phyloP scores from a whole-genome alignment of 2,113 vertebrate species.

The Centropristis striata region DNA sequence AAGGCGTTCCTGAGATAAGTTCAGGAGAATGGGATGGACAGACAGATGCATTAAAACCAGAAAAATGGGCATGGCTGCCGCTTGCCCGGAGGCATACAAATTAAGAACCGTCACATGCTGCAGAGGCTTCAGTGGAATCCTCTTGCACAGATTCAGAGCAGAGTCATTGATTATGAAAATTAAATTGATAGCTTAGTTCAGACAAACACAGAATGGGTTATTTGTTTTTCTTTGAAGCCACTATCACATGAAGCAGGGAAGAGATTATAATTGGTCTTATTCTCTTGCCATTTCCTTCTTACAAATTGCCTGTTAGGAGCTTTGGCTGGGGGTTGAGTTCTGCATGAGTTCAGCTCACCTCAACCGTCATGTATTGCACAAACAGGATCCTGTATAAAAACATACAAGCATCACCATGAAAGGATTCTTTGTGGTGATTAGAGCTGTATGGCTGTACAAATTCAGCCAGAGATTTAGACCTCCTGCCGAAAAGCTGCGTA shows the following conservation, averaged over 20 bases:
- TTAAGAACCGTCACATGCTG: constrained; percentile 12
- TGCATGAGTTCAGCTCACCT: constrained; percentile 21
- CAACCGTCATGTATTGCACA: constrained; percentile 19
- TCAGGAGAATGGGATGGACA: too few species aligned
- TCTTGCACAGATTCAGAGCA: constrained; percentile 14
- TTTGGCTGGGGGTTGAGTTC: background rate
- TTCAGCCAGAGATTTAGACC: constrained; percentile 36
- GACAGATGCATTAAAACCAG: too few species aligned
- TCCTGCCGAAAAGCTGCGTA: constrained; percentile 50
- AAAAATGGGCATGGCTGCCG: too few species aligned
- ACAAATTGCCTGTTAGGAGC: constrained; percentile 23
- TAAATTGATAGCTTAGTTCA: constrained; percentile 27
- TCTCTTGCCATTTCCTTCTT: constrained; percentile 34
- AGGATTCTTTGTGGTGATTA: constrained; percentile 55
- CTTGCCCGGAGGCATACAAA: background rate
- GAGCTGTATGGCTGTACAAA: constrained; percentile 37
- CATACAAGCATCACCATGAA: constrained; percentile 37
- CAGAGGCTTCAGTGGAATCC: constrained; percentile 11
- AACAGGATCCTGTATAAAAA: constrained; percentile 33
- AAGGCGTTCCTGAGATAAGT: too few species aligned
- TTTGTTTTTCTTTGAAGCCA: constrained; percentile 31
- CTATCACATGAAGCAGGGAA: constrained; percentile 1
- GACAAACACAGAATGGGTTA: constrained; percentile 29
- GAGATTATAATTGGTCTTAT: constrained; percentile 48
- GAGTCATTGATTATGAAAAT: constrained; percentile 32